phyloP scores from a whole-genome alignment of 2,888 invertebrate genomes.

The Dimorphilus gyrociliatus region DNA sequence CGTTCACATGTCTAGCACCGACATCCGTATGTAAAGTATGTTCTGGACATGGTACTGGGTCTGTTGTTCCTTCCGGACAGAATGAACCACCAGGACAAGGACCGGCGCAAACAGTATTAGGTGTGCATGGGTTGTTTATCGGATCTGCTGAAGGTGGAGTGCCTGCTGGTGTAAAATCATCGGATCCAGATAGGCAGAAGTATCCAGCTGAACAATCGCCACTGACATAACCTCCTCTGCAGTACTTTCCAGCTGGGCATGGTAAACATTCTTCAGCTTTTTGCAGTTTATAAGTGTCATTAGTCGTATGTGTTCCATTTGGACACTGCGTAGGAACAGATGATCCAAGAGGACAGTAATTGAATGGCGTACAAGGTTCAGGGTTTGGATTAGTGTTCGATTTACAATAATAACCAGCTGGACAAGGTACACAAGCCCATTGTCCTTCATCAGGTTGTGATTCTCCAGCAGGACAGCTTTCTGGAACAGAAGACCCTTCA shows the following conservation, averaged over 20 bases:
- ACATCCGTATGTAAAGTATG: constrained; percentile 19
- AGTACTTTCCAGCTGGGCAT: constrained; percentile 24
- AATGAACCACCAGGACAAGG: constrained; percentile 28
- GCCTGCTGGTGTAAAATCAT: constrained; percentile 17
- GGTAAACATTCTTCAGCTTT: constrained; percentile 21
- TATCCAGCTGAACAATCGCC: constrained; percentile 26
- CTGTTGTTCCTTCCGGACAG: constrained; percentile 19
- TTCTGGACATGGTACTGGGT: constrained; percentile 25
- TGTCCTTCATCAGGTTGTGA: constrained; percentile 19
- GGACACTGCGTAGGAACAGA: constrained; percentile 19
- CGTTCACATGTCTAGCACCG: constrained; percentile 18
- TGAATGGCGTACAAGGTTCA: constrained; percentile 20
- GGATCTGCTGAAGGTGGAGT: constrained; percentile 12
- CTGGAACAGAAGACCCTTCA: constrained; percentile 19
- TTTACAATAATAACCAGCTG: constrained; percentile 27
- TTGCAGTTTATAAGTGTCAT: constrained; percentile 19
- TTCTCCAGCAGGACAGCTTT: constrained; percentile 21
- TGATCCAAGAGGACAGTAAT: constrained; percentile 29
- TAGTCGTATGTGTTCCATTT: constrained; percentile 27
- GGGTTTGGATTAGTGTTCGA: constrained; percentile 18
- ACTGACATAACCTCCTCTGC: constrained; percentile 24
- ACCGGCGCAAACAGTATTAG: constrained; percentile 21
- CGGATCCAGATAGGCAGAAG: constrained; percentile 26
- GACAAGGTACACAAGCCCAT: constrained; percentile 22
- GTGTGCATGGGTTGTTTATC: constrained; percentile 6